Base-by-base conservation (phyloP, 1,140 invertebrate species). In the Orius insidiosus region DNA sequence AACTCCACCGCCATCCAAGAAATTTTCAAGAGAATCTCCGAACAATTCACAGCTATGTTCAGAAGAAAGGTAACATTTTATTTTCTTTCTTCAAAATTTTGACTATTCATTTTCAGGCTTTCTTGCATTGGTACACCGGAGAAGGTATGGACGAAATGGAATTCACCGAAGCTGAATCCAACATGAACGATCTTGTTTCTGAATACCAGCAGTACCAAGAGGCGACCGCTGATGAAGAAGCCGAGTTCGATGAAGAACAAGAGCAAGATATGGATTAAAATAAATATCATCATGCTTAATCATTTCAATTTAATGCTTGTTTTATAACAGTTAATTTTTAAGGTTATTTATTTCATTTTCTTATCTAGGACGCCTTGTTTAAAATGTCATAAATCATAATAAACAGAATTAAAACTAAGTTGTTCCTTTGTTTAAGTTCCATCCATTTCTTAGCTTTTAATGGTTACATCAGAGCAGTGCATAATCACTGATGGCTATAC, bases 21-120 rank as follows among this genome's bases (percentile, higher is more conserved):
- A 59, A 63, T 90, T 52, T 88, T 89, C 64, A 88, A 88, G 63
- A 70, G 85, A 54, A 81, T 89, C 58, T 80, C 79, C 8, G 84
- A 88, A 62, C 82, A 88, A 59, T 89, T 88, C 57, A 84, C 81
- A 11, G 82, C 85, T 45, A 93, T 93, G 88, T 93, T 93, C 72
- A 75, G 88, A 56, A 71, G 88, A 56, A 87, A 92, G 42, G 47
- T 49, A 38, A 6, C 35, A 36, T 36, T 36, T 4, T 3, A n/a
- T 4, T 36, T 15, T 4, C 35, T 3, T 4, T n/a, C 8, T 43
- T n/a, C 31, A n/a, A n/a, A 11, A 6, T 8, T 15, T 30, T n/a
- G n/a, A n/a, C n/a, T n/a, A 24, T 30, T 31, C 14, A n/a, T 30
- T 43, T 31, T 9, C 24, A 49, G 66, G 88, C 88, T 61, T 93